Conservation (phyloP, 2,888 invertebrate species). For the Siphlonurus alternatus region DNA sequence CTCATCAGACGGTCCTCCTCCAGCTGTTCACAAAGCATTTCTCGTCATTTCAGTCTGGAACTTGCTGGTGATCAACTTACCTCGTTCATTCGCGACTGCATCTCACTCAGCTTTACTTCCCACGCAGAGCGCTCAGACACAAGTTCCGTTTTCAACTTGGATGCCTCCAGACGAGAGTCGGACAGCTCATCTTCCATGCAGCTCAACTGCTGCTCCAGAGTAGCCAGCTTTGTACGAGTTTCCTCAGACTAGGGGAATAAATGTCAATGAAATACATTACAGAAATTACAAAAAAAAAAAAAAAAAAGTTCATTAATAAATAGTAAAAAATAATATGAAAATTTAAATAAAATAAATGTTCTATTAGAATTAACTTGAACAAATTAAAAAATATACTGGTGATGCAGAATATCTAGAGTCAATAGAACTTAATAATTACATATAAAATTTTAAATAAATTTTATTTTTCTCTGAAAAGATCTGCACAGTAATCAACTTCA, state of each 20-base stretch:
- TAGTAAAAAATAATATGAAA: too few species aligned
- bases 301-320: too few species aligned
- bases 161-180: constrained; percentile 62
- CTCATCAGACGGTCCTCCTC: constrained; percentile 75
- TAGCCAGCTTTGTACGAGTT: constrained; percentile 48
- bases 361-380: not conserved
- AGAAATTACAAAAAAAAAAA: too few species aligned
- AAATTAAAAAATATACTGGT: too few species aligned
- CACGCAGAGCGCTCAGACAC: constrained; percentile 73
- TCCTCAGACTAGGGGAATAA: constrained; percentile 40
- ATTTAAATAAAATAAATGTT: too few species aligned
- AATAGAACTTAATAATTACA: too few species aligned
- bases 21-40: constrained; percentile 31
- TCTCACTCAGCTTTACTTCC: constrained; percentile 72
- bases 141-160: constrained; percentile 74
- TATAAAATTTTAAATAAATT: too few species aligned
- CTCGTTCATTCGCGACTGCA: constrained; percentile 76
- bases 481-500: too few species aligned
- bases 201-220: constrained; percentile 66
- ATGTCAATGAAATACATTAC: too few species aligned
- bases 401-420: too few species aligned
- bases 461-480: too few species aligned
- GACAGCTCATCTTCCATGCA: constrained; percentile 78
- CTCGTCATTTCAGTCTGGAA: not conserved
- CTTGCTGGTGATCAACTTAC: constrained; percentile 24